Evolutionary conservation across 2,888 invertebrate species (phyloP), one percentile per base, ranked within the genome.

Genomic region (Melangyna quadrimaculata): DNA sequence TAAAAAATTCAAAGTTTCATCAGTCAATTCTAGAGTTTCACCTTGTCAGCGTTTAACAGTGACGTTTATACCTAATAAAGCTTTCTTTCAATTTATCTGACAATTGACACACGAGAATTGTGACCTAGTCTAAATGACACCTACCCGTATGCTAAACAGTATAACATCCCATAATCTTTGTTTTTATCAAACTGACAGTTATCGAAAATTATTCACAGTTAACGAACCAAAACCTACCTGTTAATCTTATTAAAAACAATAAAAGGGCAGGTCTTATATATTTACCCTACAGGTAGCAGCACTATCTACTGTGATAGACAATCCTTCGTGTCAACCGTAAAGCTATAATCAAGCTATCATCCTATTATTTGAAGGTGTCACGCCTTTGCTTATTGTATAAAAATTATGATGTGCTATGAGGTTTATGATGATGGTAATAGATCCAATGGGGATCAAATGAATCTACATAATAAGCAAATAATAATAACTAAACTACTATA

Each of bases 331-430:
- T 48, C 48, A 65, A 48, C 45, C 12, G 63, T 45, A 2, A 45
- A 19, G n/a, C n/a, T n/a, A n/a, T n/a, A n/a, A n/a, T n/a, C n/a
- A 32, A 14, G 22, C 10, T 45, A 32, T 45, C 35, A 37, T 37
- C 57, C 45, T 45, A 45, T 65, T 48, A 32, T 29, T 32, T 48
- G 32, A 24, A 45, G 65, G 65, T 65, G 65, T 65, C 29, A 65
- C 65, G 65, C 17, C n/a, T n/a, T 65, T 65, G 65, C 48, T 65
- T 65, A 48, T n/a, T 65, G 29, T 5, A 22, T n/a, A 32, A 65
- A 43, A 63, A 22, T 45, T 65, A 48, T 65, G 22, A 29, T 22
- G 48, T 48, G 48, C 14, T 45, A 22, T 27, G 19, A 43, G 29
- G 8, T 48, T 17, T 45, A 22, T 27, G 19, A 43, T 19, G 8